Base-by-base conservation (phyloP, 1,140 invertebrate species). In the Catajapyx aquilonaris region DNA sequence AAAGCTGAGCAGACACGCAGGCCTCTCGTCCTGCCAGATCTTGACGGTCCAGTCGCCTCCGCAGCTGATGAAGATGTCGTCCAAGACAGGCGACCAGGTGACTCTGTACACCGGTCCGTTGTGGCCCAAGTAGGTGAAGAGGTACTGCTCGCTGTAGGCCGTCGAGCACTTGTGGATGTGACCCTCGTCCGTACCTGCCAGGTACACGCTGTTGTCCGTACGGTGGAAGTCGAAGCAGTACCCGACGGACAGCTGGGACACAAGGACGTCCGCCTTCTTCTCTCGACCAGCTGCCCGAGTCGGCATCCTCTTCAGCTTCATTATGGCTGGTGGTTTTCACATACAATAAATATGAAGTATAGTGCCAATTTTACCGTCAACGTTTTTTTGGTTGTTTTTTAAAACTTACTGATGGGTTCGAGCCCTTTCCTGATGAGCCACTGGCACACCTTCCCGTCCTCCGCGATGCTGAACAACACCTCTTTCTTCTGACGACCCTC, bases 1-100 rank as follows among this genome's bases (percentile, higher is more conserved):
- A 33, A 47, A 33, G 9, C 31, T 38, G 5, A 45, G 30, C 4
- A 47, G 35, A 13, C 41, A 39, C 5, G 34, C 17, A 10, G 22
- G 20, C 18, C 35, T 32, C 25, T 42, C 43, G 13, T 56, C 50
- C 44, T 66, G 57, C 66, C 66, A 69, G 15, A 68, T 62, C 46
- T 65, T 63, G 2, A 69, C 56, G 15, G 54, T 60, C 61, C 64
- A 66, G 48, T 68, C 66, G 17, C 61, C 60, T 42, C 60, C 61
- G 46, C 62, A 65, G 13, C 62, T 64, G n/a, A 65, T 52, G 45
- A 65, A 68, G 17, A 68, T 55, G 9, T 56, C 47, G 2, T 55
- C 50, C 45, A 65, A 60, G 44, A 53, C 65, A 4, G 52, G 46
- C 42, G 65, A 66, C 62, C 66, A 69, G 10, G 50, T 46, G 1